Evolutionary conservation across 1,140 invertebrate genomes (phyloP).

Genomic region (Drosophila lacteicornis): DNA sequence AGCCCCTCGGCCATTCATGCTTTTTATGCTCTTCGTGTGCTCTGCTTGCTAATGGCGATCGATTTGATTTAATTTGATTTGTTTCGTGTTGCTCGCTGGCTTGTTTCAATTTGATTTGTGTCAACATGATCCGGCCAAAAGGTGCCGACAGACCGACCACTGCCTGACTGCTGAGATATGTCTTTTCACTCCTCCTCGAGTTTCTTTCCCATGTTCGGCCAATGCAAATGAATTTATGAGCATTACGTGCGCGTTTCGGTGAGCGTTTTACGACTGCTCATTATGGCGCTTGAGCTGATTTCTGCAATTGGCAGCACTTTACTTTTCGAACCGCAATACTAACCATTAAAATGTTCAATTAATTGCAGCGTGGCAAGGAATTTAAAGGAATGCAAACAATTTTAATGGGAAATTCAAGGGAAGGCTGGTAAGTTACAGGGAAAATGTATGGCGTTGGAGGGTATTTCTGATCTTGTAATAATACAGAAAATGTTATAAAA

Average conservation of each 20-base stretch:
- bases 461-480: background rate
- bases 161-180: slow-evolving; percentile 6
- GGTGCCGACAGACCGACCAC: slow-evolving; percentile 29
- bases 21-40: slow-evolving; percentile 53
- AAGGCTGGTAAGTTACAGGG: background rate
- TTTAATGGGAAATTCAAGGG: slow-evolving; percentile 8
- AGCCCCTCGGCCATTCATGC: slow-evolving; percentile 32
- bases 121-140: slow-evolving; percentile 20
- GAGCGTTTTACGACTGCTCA: slow-evolving; percentile 50
- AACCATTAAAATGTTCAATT: slow-evolving; percentile 5
- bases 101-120: slow-evolving; percentile 30
- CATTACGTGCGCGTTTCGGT: slow-evolving; percentile 46
- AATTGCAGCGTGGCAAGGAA: slow-evolving; percentile 19
- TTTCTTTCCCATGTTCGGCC: slow-evolving; percentile 32
- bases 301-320: slow-evolving; percentile 32
- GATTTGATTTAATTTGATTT: slow-evolving; percentile 44
- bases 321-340: background rate
- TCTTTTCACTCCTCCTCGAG: slow-evolving; percentile 1
- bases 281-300: slow-evolving; percentile 39
- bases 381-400: slow-evolving; percentile 8
- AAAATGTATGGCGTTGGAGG: background rate
- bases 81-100: slow-evolving; percentile 19
- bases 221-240: slow-evolving; percentile 52
- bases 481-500: background rate
- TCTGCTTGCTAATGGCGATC: slow-evolving; percentile 51